phyloP scores from a whole-genome alignment of 2,113 vertebrate species.

The Callipepla squamata region DNA sequence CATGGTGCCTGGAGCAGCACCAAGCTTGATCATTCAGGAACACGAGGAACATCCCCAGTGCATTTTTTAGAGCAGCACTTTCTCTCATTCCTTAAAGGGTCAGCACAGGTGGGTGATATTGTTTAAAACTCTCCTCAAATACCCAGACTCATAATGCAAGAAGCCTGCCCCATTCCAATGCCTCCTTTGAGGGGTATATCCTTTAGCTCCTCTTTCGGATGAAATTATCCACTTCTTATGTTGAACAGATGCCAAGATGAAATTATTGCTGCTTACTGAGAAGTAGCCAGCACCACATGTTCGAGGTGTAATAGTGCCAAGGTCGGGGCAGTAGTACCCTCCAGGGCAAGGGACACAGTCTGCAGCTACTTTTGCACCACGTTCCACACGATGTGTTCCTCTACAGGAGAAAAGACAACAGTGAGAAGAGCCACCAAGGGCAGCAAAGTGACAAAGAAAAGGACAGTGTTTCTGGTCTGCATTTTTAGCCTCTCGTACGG shows the following conservation, averaged over 20 bases:
- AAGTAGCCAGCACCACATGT: conserved; percentile 86
- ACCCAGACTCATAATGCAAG: too few species aligned
- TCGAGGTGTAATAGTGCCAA: conserved; percentile 80
- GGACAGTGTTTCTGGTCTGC: background rate
- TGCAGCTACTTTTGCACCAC: conserved; percentile 71
- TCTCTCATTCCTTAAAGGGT: too few species aligned
- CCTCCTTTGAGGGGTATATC: background rate
- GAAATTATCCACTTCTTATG: background rate
- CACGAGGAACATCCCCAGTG: background rate
- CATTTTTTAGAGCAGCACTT: background rate
- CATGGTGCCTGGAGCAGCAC: background rate
- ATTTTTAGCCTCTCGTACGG: rapidly evolving
- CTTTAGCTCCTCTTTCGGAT: background rate
- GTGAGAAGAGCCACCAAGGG: background rate
- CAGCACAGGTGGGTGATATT: background rate
- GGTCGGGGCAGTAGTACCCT: conserved; percentile 85
- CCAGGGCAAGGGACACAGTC: conserved; percentile 85
- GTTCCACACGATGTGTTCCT: conserved; percentile 78
- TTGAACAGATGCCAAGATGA: background rate
- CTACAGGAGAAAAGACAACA: conserved; percentile 63
- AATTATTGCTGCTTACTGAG: conserved; percentile 80
- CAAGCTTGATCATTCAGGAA: background rate
- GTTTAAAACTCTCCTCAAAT: background rate
- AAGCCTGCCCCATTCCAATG: background rate
- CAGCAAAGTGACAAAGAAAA: background rate